Percentiles rank a stretch among this genome's conserved stretches.
These are phyloP conservation scores for Microplitis manilae DNA, from an alignment of 2,888 invertebrate genomes.

Conservation along the genomic window DNA sequence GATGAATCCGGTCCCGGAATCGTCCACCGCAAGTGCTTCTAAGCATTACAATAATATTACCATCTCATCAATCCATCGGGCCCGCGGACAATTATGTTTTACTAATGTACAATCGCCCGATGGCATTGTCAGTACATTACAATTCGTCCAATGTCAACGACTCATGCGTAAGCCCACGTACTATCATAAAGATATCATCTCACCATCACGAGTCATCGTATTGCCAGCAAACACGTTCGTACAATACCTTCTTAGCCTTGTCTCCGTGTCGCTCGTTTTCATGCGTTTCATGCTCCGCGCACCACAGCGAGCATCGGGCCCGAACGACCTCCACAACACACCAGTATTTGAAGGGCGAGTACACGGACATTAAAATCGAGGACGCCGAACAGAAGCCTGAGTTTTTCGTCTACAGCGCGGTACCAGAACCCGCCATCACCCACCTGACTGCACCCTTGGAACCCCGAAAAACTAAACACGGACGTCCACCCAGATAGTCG, in stretches of 20 bases:
- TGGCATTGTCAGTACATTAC: slow-evolving; percentile 89
- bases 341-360: slow-evolving; percentile 3
- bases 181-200: slow-evolving; percentile 81
- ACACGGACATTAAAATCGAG: neutral
- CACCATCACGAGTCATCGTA: slow-evolving; percentile 47
- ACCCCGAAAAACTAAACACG: neutral
- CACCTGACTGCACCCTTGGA: slow-evolving; percentile 30
- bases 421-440: slow-evolving; percentile 13
- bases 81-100: slow-evolving; percentile 96
- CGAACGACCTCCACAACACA: slow-evolving; percentile 14
- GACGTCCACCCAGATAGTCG: neutral
- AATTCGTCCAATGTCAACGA: slow-evolving; percentile 92
- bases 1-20: slow-evolving; percentile 96
- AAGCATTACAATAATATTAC: slow-evolving; percentile 94
- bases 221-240: slow-evolving; percentile 37
- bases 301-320: slow-evolving; percentile 19
- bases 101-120: slow-evolving; percentile 84
- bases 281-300: slow-evolving; percentile 20
- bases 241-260: slow-evolving; percentile 6
- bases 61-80: slow-evolving; percentile 92
- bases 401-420: slow-evolving; percentile 45
- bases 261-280: slow-evolving; percentile 19
- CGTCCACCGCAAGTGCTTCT: slow-evolving; percentile 98
- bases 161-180: slow-evolving; percentile 93
- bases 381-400: slow-evolving; percentile 1